phyloP scores from a whole-genome alignment of 2,113 vertebrate genomes.

The Neomonachus schauinslandi region DNA sequence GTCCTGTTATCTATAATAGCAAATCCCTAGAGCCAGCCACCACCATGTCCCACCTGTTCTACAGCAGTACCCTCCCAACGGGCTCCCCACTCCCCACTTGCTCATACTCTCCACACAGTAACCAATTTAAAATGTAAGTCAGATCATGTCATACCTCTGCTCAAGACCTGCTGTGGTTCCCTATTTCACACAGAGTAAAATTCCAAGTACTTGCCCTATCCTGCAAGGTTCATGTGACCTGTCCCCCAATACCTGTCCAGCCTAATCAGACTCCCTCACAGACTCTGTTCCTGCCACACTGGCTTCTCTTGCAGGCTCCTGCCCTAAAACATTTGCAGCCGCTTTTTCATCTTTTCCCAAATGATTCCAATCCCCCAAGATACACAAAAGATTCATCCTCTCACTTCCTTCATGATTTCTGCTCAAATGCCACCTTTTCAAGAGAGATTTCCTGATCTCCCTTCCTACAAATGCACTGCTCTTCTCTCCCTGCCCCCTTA shows the following conservation, averaged over 20 bases:
- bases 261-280: fast-evolving
- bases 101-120: neutral
- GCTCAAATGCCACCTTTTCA: neutral
- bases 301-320: neutral
- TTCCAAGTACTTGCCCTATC: neutral
- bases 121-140: neutral
- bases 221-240: no score
- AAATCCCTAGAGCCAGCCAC: neutral
- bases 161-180: neutral
- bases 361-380: neutral
- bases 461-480: neutral
- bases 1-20: neutral
- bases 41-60: no score
- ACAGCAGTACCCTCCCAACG: no score
- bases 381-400: neutral
- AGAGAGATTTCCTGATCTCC: neutral
- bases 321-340: neutral
- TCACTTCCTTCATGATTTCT: neutral
- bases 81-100: neutral
- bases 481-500: neutral
- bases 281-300: neutral
- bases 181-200: neutral
- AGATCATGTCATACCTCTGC: neutral
- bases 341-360: neutral
- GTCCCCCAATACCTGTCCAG: neutral